Conservation (phyloP, 2,888 invertebrate species). For the Apantesis nais region DNA sequence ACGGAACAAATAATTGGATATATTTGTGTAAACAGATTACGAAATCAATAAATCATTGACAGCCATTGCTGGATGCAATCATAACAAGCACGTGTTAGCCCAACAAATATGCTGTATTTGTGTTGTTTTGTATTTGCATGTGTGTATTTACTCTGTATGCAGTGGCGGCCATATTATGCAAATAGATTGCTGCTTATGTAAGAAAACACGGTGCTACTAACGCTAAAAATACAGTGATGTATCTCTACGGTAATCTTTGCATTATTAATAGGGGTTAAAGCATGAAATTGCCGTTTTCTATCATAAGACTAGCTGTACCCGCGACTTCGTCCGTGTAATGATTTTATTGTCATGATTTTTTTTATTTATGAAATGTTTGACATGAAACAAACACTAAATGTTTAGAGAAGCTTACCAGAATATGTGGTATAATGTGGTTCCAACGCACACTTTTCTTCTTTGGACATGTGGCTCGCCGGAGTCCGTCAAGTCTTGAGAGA, state of each 20-base stretch:
- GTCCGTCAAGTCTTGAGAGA: no score
- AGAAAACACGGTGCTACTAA: not conserved
- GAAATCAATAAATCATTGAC: constrained; percentile 54
- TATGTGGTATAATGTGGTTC: no score
- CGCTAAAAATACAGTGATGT: not conserved
- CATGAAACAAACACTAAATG: no score
- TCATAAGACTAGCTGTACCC: no score
- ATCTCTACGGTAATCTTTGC: not conserved
- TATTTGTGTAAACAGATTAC: constrained; percentile 42
- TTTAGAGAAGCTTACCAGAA: no score
- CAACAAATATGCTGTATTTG: constrained; percentile 38
- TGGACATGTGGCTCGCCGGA: no score
- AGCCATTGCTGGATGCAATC: constrained; percentile 51
- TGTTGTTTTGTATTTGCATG: constrained; percentile 10
- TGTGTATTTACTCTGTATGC: constrained; percentile 1
- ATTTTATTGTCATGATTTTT: no score
- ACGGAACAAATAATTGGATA: constrained; percentile 16
- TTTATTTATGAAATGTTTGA: no score
- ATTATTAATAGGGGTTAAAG: no score
- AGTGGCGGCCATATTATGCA: not conserved
- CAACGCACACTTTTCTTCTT: no score
- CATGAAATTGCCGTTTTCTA: no score
- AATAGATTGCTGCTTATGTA: not conserved
- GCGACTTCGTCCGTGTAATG: no score
- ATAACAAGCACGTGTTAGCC: constrained; percentile 43